Percentiles rank a stretch among this genome's conserved stretches.
Conservation (phyloP, 2,113 vertebrate genomes). For the Dromas ardeola region DNA sequence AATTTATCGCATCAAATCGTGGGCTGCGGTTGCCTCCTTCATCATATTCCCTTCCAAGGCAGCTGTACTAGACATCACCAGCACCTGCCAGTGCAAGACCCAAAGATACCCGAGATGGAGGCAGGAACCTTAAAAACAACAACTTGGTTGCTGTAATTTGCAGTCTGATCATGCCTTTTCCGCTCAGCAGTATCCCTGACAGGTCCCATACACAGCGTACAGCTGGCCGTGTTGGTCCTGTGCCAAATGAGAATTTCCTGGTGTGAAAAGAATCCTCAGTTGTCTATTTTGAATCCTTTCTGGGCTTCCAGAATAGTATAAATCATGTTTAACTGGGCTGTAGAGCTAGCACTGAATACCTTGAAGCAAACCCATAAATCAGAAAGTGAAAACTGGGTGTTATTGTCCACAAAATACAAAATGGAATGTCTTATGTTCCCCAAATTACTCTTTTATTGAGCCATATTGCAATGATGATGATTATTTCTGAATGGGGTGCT, state of each 20-base stretch:
- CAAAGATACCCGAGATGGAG: background rate
- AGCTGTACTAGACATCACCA: background rate
- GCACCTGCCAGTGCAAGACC: background rate
- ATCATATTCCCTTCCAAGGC: background rate
- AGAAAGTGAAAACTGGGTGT: background rate
- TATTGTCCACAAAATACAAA: conserved; percentile 1
- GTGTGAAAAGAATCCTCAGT: conserved; percentile 55
- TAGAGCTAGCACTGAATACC: conserved; percentile 6
- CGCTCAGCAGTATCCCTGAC: conserved; percentile 15
- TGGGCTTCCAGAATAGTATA: conserved; percentile 24
- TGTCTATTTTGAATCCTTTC: conserved; percentile 42
- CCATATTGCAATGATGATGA: background rate
- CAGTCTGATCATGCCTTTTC: conserved; percentile 25
- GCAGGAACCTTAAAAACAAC: background rate
- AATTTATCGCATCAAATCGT: background rate
- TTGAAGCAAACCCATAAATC: conserved; percentile 23
- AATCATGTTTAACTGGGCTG: conserved; percentile 52
- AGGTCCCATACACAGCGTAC: conserved; percentile 52
- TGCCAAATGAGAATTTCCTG: conserved; percentile 60
- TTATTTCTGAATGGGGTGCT: background rate
- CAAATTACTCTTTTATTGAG: conserved; percentile 2
- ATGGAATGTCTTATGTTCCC: background rate
- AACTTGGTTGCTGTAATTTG: conserved; percentile 4
- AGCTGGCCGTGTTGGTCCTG: conserved; percentile 33
- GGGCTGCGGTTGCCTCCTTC: background rate